Evolutionary conservation across 2,888 invertebrate species (phyloP).

Genomic region (Dryadula phaetusa): DNA sequence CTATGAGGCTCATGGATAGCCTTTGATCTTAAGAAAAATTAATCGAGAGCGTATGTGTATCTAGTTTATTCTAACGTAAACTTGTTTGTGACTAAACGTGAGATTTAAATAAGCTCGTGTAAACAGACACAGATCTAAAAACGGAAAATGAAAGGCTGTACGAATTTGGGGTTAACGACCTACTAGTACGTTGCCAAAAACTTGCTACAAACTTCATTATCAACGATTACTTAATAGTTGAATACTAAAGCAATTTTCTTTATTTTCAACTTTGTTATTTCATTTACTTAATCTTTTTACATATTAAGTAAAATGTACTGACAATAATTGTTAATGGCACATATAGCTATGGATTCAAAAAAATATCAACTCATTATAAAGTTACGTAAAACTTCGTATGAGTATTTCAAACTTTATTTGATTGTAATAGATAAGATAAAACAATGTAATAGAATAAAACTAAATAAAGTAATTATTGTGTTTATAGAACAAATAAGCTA

Average conservation of each 20-base stretch:
- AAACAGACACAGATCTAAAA: constrained; percentile 42
- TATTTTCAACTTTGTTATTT: constrained; percentile 18
- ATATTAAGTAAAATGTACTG: not conserved
- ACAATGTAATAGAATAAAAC: no score
- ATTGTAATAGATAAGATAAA: no score
- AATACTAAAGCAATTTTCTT: constrained; percentile 35
- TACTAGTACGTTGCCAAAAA: constrained; percentile 43
- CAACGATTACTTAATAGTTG: constrained; percentile 46
- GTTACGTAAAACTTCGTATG: not conserved
- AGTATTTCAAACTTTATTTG: no score
- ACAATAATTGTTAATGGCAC: not conserved
- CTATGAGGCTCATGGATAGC: not conserved
- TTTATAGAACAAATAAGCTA: no score
- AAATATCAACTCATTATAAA: not conserved
- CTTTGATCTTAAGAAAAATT: not conserved
- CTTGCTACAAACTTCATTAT: constrained; percentile 42
- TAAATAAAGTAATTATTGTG: not conserved
- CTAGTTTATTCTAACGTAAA: constrained; percentile 31
- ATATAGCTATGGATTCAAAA: not conserved
- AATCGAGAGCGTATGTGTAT: not conserved
- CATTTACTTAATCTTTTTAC: not conserved
- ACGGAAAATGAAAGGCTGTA: constrained; percentile 48
- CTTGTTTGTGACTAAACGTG: constrained; percentile 39
- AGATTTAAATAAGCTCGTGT: constrained; percentile 32
- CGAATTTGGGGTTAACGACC: constrained; percentile 46